phyloP scores from a whole-genome alignment of 2,113 vertebrate species.

The Mugil cephalus region DNA sequence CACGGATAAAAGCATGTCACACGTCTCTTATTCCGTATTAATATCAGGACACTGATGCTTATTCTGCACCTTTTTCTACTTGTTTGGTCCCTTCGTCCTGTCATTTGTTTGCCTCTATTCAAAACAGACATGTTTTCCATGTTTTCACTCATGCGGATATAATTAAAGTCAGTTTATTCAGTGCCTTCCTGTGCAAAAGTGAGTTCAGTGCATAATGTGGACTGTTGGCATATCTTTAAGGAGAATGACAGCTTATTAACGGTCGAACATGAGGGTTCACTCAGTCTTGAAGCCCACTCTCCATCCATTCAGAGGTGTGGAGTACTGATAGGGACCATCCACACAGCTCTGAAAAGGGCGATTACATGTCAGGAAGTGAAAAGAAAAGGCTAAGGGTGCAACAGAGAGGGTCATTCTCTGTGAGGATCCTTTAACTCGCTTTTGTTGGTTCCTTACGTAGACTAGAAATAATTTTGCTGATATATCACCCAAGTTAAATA shows the following conservation, averaged over 20 bases:
- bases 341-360: constrained; percentile 61
- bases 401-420: constrained; percentile 35
- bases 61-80: neutral
- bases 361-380: constrained; percentile 62
- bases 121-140: constrained; percentile 8
- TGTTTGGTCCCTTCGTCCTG: too few relatives aligned
- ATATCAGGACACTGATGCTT: neutral
- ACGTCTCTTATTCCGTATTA: constrained; percentile 4
- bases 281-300: constrained; percentile 63
- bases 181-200: constrained; percentile 13
- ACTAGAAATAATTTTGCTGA: neutral
- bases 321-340: constrained; percentile 48
- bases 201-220: constrained; percentile 60
- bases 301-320: constrained; percentile 52
- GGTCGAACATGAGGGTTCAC: constrained; percentile 64
- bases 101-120: constrained; percentile 8
- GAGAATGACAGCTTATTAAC: constrained; percentile 79
- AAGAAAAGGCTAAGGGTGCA: constrained; percentile 57
- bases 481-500: neutral
- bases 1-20: neutral
- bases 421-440: constrained; percentile 31
- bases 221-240: constrained; percentile 66
- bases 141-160: neutral
- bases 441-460: constrained; percentile 15
- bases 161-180: constrained; percentile 15